These are phyloP conservation scores for Luehdorfia chinensis DNA, from an alignment of 1,140 invertebrate species.

Conservation along the genomic window DNA sequence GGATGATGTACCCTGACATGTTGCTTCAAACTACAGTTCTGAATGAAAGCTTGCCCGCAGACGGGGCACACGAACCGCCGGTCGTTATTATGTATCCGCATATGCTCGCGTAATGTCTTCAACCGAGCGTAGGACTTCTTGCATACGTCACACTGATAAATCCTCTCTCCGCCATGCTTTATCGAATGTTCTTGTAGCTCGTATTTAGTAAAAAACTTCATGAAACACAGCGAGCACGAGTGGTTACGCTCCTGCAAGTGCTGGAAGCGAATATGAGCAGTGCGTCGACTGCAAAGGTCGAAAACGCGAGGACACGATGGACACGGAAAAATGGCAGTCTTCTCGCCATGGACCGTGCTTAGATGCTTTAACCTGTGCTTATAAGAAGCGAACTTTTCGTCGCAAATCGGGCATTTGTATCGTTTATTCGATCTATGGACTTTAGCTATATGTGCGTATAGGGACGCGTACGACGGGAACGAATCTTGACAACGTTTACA, in stretches of 20 bases:
- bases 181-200: slow-evolving; percentile 62
- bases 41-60: slow-evolving; percentile 72
- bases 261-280: slow-evolving; percentile 52
- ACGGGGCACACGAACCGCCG: slow-evolving; percentile 56
- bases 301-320: slow-evolving; percentile 61
- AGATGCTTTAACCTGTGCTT: slow-evolving; percentile 63
- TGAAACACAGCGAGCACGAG: slow-evolving; percentile 57
- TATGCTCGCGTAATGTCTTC: slow-evolving; percentile 77
- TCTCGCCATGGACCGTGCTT: slow-evolving; percentile 51
- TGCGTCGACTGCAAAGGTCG: slow-evolving; percentile 57
- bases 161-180: slow-evolving; percentile 61
- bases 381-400: slow-evolving; percentile 61
- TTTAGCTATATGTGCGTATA: slow-evolving; percentile 54
- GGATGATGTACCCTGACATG: slow-evolving; percentile 63
- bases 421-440: slow-evolving; percentile 56
- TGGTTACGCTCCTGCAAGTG: slow-evolving; percentile 64
- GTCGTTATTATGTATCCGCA: slow-evolving; percentile 71
- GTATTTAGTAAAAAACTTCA: slow-evolving; percentile 66
- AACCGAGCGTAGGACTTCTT: slow-evolving; percentile 76
- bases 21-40: slow-evolving; percentile 59
- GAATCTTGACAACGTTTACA: slow-evolving; percentile 60
- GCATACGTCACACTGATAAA: slow-evolving; percentile 69
- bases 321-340: slow-evolving; percentile 53
- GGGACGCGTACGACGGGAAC: slow-evolving; percentile 41
- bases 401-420: slow-evolving; percentile 66